Evolutionary conservation across 2,113 vertebrate species (phyloP).

Genomic region (Leucosticte australis): DNA sequence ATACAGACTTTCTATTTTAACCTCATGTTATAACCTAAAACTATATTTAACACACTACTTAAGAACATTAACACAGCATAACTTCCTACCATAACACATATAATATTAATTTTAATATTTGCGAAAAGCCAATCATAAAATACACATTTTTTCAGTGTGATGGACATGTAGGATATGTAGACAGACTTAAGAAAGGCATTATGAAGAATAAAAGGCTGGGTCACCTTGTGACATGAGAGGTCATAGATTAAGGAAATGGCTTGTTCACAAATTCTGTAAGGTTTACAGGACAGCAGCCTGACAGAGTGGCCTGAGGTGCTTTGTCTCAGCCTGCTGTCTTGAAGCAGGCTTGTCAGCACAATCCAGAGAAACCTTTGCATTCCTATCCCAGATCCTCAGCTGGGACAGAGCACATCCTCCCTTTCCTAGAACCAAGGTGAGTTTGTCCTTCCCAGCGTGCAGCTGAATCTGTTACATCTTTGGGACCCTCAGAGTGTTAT

Average conservation of each 20-base stretch:
- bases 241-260: neutral
- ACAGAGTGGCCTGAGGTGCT: neutral
- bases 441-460: neutral
- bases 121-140: too few relatives aligned
- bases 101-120: too few relatives aligned
- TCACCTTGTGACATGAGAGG: neutral
- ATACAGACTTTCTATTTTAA: too few relatives aligned
- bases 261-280: neutral
- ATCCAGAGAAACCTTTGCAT: neutral
- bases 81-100: too few relatives aligned
- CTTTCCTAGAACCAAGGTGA: neutral
- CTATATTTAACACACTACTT: too few relatives aligned
- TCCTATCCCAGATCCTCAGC: neutral
- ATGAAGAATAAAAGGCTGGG: neutral
- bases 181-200: neutral
- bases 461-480: neutral
- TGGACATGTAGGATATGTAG: accelerated
- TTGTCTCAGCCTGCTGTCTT: neutral
- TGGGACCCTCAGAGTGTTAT: neutral
- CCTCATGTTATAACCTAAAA: too few relatives aligned
- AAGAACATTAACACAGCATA: too few relatives aligned
- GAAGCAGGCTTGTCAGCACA: neutral
- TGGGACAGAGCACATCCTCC: neutral
- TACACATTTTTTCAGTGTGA: neutral
- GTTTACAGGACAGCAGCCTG: neutral